Evolutionary conservation across 2,113 vertebrate species (phyloP).

Genomic region (Psammodynastes pulverulentus): DNA sequence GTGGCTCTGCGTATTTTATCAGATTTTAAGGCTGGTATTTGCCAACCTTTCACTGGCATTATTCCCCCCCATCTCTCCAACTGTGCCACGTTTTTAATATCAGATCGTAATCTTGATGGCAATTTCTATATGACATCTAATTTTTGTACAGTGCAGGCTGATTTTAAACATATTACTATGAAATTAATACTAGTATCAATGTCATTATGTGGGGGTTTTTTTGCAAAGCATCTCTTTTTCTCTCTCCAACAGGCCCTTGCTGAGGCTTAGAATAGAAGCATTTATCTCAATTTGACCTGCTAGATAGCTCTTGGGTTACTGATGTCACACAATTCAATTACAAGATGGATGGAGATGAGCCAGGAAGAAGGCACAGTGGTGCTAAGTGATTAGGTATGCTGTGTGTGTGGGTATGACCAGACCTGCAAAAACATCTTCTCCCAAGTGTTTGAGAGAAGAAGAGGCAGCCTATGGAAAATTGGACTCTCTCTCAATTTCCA

Average conservation of each 20-base stretch:
- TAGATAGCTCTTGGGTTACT: neutral
- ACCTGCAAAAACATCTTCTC: neutral
- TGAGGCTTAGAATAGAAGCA: neutral
- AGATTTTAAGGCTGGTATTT: neutral
- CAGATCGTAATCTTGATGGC: neutral
- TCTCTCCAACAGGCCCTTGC: neutral
- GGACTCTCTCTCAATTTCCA: neutral
- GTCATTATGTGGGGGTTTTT: neutral
- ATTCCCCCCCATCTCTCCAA: neutral
- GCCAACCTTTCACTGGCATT: neutral
- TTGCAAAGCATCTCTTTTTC: neutral
- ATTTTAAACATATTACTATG: neutral
- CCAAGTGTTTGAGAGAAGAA: neutral
- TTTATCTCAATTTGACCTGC: constrained; percentile 24
- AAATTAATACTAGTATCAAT: neutral
- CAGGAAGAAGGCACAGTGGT: neutral
- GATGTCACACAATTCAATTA: constrained; percentile 14
- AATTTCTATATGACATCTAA: neutral
- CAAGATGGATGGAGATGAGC: constrained; percentile 1
- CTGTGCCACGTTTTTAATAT: neutral
- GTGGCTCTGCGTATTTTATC: neutral
- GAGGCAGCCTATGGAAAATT: neutral
- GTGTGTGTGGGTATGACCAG: neutral
- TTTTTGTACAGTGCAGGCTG: neutral
- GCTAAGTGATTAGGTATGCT: neutral